Conservation (phyloP, 1,140 invertebrate genomes). For the Venturia canescens region DNA sequence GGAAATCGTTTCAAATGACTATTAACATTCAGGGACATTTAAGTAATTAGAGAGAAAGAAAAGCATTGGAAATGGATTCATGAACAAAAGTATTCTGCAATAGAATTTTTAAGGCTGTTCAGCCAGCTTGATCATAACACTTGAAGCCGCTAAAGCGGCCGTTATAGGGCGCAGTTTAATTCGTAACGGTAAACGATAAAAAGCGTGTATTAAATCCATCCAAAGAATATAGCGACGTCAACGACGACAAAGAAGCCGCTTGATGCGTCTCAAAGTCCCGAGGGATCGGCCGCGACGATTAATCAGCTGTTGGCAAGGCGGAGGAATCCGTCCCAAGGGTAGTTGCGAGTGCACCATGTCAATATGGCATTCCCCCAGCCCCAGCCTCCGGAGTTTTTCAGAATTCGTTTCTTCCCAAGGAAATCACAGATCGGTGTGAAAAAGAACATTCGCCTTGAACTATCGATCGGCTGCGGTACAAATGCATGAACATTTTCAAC, state of each 20-base stretch:
- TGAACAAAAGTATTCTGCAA: background rate
- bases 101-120: background rate
- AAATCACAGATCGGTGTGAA: constrained; percentile 50
- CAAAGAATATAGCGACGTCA: background rate
- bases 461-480: constrained; percentile 52
- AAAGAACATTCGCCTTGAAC: constrained; percentile 58
- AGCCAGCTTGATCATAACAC: background rate
- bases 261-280: constrained; percentile 68
- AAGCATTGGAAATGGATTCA: constrained; percentile 1
- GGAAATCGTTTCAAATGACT: too few relatives aligned
- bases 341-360: constrained; percentile 71
- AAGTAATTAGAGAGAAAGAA: background rate
- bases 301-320: constrained; percentile 77
- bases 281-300: constrained; percentile 73
- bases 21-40: too few relatives aligned
- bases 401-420: constrained; percentile 58
- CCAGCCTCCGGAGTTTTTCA: constrained; percentile 44
- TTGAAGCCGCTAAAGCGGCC: background rate
- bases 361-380: constrained; percentile 51
- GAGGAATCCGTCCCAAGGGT: constrained; percentile 73
- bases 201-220: background rate
- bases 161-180: background rate
- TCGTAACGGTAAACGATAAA: background rate
- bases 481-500: constrained; percentile 41
- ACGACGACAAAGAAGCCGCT: constrained; percentile 51